Percentiles rank a stretch among this genome's conserved stretches.
Evolutionary conservation across 2,797 vertebrate genomes (phyloP).

Genomic region (Xenops minutus): DNA sequence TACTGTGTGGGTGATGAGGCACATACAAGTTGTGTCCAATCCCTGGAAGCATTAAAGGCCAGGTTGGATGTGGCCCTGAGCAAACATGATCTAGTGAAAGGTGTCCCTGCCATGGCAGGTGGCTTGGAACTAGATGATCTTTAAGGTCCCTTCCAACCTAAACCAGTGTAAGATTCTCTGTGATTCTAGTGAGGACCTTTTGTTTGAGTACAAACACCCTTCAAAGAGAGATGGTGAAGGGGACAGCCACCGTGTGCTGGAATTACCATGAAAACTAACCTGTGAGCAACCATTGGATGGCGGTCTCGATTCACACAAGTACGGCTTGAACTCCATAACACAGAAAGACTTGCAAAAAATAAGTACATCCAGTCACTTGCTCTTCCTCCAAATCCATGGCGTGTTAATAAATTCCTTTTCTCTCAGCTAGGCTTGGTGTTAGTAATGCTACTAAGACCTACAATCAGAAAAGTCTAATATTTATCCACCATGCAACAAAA

Average conservation of each 20-base stretch:
- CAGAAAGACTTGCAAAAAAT: not conserved
- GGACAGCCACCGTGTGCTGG: not conserved
- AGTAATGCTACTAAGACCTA: not conserved
- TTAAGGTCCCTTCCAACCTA: not conserved
- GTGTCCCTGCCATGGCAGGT: not conserved
- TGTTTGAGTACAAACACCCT: not conserved
- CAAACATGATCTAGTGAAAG: not conserved
- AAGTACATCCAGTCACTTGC: not conserved
- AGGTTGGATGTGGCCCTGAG: not conserved
- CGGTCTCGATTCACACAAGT: constrained; percentile 13
- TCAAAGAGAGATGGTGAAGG: not conserved
- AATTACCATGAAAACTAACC: not conserved
- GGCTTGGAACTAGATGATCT: accelerated
- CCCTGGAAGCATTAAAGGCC: not conserved
- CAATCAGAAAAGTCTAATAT: not conserved
- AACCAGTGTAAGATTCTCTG: not conserved
- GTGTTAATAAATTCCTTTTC: not conserved
- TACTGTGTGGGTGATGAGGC: not conserved
- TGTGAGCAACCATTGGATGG: constrained; percentile 57
- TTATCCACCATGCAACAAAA: not conserved
- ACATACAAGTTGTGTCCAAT: not conserved
- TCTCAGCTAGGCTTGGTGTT: not conserved
- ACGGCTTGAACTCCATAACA: not conserved
- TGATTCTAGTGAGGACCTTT: not conserved
- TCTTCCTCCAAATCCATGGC: not conserved